Evolutionary conservation across 2,113 vertebrate genomes (phyloP).

Genomic region (Theristicus caerulescens): DNA sequence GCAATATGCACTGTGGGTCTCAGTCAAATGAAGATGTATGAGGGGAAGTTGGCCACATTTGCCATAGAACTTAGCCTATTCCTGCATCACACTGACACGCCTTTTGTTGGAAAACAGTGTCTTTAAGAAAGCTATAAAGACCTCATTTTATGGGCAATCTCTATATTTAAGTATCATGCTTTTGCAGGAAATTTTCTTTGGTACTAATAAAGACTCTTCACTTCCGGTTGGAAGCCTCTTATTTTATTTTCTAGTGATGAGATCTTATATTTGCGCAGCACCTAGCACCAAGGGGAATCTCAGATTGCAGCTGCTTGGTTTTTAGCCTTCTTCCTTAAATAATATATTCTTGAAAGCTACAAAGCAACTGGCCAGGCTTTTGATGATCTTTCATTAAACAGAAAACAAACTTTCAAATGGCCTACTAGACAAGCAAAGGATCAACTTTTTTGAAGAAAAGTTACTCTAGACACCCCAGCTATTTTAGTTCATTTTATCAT

Average conservation of each 20-base stretch:
- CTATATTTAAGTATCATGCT: background rate
- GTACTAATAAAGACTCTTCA: background rate
- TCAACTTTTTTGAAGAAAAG: background rate
- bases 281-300: background rate
- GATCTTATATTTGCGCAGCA: background rate
- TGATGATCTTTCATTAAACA: background rate
- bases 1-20: background rate
- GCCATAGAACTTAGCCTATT: background rate
- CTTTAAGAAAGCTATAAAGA: background rate
- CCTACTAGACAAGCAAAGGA: background rate
- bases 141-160: background rate
- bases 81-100: background rate
- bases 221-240: background rate
- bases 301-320: background rate
- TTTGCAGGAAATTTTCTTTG: background rate
- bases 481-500: background rate
- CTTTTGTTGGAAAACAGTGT: background rate
- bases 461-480: background rate
- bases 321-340: background rate
- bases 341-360: background rate
- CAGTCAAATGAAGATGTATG: background rate
- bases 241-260: background rate
- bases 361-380: background rate
- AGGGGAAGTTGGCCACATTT: background rate
- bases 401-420: background rate